phyloP scores from a whole-genome alignment of 2,888 invertebrate genomes.

The Lomographa bimaculata region DNA sequence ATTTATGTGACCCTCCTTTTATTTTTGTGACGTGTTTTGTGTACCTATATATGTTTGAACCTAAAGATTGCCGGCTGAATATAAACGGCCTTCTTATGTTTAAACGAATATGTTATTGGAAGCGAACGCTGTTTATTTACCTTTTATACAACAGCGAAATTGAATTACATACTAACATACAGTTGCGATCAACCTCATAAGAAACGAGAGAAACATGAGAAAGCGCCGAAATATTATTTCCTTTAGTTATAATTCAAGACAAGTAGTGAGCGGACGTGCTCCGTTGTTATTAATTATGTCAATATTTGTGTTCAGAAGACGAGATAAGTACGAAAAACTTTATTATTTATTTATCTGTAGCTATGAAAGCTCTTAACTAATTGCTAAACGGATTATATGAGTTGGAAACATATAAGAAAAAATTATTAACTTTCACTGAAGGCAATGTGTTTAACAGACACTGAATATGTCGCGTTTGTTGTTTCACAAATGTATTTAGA shows the following conservation, averaged over 20 bases:
- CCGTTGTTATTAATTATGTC: constrained; percentile 70
- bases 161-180: constrained; percentile 19
- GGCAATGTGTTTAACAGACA: no score
- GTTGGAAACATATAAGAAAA: constrained; percentile 29
- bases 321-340: constrained; percentile 61
- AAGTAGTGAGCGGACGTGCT: constrained; percentile 59
- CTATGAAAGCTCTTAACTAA: constrained; percentile 53
- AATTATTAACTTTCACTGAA: no score
- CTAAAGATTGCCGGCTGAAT: constrained; percentile 4
- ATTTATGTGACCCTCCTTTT: constrained; percentile 17
- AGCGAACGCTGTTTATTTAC: constrained; percentile 9
- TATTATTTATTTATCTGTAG: constrained; percentile 58
- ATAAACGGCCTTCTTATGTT: constrained; percentile 7
- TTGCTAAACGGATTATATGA: constrained; percentile 47
- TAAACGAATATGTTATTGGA: constrained; percentile 11
- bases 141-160: constrained; percentile 10
- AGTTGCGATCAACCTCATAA: constrained; percentile 24
- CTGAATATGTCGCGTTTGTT: no score
- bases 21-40: constrained; percentile 6
- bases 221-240: constrained; percentile 35
- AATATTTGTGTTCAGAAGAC: constrained; percentile 68
- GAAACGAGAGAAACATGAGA: constrained; percentile 30
- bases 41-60: constrained; percentile 1
- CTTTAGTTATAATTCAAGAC: constrained; percentile 56
- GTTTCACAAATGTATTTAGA: no score